phyloP scores from a whole-genome alignment of 2,888 invertebrate species.

The Ditylenchus weischeri region DNA sequence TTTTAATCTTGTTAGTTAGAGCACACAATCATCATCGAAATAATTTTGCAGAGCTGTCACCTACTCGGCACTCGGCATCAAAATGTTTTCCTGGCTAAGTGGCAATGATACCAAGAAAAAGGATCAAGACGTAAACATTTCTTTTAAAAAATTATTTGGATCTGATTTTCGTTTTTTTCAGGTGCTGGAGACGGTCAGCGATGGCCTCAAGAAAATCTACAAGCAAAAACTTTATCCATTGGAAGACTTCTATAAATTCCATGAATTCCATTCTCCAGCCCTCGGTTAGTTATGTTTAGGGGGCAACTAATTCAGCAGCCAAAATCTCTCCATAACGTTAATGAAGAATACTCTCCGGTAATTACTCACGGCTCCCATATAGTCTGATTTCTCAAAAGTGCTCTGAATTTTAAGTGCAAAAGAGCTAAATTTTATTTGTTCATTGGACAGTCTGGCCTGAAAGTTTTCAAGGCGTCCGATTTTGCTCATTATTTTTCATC shows the following conservation, averaged over 20 bases:
- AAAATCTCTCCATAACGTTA: too few relatives aligned
- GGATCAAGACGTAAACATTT: slow-evolving; percentile 58
- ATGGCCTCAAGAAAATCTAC: slow-evolving; percentile 90
- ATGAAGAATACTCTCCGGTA: too few relatives aligned
- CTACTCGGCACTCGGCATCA: slow-evolving; percentile 5
- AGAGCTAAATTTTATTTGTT: too few relatives aligned
- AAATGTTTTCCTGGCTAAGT: slow-evolving; percentile 56
- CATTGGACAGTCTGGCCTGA: too few relatives aligned
- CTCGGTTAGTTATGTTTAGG: slow-evolving; percentile 59
- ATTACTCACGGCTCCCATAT: too few relatives aligned
- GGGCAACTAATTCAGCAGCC: too few relatives aligned
- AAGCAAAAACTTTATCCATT: slow-evolving; percentile 82
- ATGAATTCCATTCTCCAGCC: slow-evolving; percentile 93
- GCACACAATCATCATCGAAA: not conserved
- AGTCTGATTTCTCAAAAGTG: not conserved
- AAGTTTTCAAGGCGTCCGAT: too few relatives aligned
- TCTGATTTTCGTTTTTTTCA: slow-evolving; percentile 21
- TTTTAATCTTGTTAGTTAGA: slow-evolving; percentile 8
- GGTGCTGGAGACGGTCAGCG: slow-evolving; percentile 78
- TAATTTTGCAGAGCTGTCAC: not conserved
- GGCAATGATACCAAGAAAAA: slow-evolving; percentile 50
- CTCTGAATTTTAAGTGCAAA: too few relatives aligned
- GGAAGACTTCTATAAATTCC: slow-evolving; percentile 84
- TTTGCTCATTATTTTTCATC: too few relatives aligned
- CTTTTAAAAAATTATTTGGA: not conserved